Base-by-base conservation (phyloP, 92 coral and sea anemone genomes). In the Anthopleura xanthogrammica region DNA sequence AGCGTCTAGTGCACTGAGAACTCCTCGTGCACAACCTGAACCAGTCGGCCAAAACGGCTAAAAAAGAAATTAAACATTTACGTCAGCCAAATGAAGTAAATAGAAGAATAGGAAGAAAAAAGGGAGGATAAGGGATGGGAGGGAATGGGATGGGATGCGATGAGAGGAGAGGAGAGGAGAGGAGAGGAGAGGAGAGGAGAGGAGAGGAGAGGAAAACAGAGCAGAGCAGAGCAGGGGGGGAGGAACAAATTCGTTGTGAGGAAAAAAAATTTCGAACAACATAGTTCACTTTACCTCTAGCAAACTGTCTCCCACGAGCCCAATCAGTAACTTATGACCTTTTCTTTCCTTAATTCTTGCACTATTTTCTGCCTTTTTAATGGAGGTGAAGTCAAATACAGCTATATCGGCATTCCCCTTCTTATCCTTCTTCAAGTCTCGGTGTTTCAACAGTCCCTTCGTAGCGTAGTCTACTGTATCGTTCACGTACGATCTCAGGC, bases 41-140 rank as follows among this genome's bases (percentile, higher is more conserved):
- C 98, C 98, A n/a, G 98, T 95, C 16, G 98, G 98, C 98, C 98
- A 95, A 80, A 95, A 95, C 57, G 98, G 98, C 98, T 95, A 66
- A 8, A 29, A 9, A 82, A 75, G 75, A 77, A 41, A 77, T 12
- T 50, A 77, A 60, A 77, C 46, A 54, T 11, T 43, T 29, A 12
- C 46, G 23, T 17, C 40, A 4, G 16, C 58, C 14, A 54, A 54
- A 54, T 54, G 14, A 54, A 46, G 50, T 46, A 9, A 13, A 73
- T 29, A 29, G 70, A 56, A 48, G 12, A 23, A 36, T 17, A 13
- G 54, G 41, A 39, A 19, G 78, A 0, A 50, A 77, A 23, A 41
- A 43, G 3, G 48, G 16, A 77, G 12, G 43, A 14, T 64, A 40
- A 40, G 10, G 40, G 76, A 57, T 13, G 62, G 19, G 17, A 57